phyloP scores from a whole-genome alignment of 2,113 vertebrate genomes.

The Oncorhynchus kisutch region DNA sequence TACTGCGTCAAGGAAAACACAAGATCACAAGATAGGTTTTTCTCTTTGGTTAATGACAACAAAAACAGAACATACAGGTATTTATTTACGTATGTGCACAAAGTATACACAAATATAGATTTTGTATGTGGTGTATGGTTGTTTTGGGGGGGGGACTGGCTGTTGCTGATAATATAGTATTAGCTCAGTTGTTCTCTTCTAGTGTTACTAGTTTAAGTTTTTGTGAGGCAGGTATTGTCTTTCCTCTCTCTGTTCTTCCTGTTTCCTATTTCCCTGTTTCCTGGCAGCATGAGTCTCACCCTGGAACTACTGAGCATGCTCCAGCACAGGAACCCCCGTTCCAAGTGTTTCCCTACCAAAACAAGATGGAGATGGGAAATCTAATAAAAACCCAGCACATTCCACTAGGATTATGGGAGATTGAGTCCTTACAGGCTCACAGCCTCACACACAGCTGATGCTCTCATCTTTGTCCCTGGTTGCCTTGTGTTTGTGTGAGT shows the following conservation, averaged over 20 bases:
- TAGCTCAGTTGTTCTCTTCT: not conserved
- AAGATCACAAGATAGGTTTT: not conserved
- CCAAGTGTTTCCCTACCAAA: not conserved
- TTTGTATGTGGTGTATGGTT: constrained; percentile 22
- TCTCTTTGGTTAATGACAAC: constrained; percentile 5
- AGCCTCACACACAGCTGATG: constrained; percentile 51
- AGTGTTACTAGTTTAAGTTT: not conserved
- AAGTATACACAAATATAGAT: constrained; percentile 49
- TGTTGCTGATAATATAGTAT: too few relatives aligned
- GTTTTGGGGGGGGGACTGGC: too few relatives aligned
- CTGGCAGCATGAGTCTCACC: not conserved
- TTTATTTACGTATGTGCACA: constrained; percentile 44
- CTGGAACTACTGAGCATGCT: not conserved
- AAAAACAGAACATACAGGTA: constrained; percentile 24
- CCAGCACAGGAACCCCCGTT: too few relatives aligned
- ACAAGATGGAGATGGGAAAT: constrained; percentile 4
- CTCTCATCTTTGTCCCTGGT: constrained; percentile 31
- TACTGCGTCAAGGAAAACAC: constrained; percentile 3
- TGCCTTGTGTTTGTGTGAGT: not conserved
- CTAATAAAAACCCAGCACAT: constrained; percentile 39
- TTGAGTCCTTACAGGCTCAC: constrained; percentile 13
- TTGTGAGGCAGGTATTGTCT: not conserved
- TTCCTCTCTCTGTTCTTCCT: constrained; percentile 11
- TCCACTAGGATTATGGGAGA: constrained; percentile 32
- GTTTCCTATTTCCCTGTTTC: not conserved